Evolutionary conservation across 2,113 vertebrate species (phyloP).

Genomic region (Panthera uncia): DNA sequence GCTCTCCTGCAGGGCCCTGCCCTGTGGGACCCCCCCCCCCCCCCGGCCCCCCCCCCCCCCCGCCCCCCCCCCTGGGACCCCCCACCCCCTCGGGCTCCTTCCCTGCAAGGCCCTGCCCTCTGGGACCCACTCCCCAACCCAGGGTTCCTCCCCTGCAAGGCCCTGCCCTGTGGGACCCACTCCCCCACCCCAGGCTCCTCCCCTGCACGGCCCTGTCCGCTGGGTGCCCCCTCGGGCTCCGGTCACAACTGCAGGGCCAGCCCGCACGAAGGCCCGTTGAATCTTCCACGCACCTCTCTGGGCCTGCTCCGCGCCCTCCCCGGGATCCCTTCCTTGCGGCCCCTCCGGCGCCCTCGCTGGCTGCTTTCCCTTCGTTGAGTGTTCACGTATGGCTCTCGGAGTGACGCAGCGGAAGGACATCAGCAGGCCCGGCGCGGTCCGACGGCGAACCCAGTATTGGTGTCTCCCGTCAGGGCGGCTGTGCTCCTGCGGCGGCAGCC

Average conservation of each 20-base stretch:
- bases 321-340: accelerated
- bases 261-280: accelerated
- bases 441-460: accelerated
- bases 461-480: accelerated
- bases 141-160: too few species aligned
- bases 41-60: too few species aligned
- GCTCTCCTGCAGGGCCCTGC: too few species aligned
- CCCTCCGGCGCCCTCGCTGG: accelerated
- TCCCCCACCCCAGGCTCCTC: too few species aligned
- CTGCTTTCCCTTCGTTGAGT: too few species aligned
- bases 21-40: too few species aligned
- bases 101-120: too few species aligned
- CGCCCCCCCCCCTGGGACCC: too few species aligned
- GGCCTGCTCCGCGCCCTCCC: accelerated
- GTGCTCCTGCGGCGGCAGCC: accelerated
- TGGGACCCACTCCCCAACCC: too few species aligned
- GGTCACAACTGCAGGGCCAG: not conserved
- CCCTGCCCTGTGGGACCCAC: too few species aligned
- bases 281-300: accelerated
- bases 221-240: accelerated
- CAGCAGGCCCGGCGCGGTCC: not conserved
- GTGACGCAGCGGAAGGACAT: accelerated
- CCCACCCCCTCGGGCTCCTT: too few species aligned
- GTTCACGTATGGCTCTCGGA: not conserved
- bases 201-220: accelerated